Percentiles rank a stretch among this genome's conserved stretches.
These are phyloP conservation scores for Streptopelia turtur DNA, from an alignment of 2,797 vertebrate genomes.

Conservation along the genomic window DNA sequence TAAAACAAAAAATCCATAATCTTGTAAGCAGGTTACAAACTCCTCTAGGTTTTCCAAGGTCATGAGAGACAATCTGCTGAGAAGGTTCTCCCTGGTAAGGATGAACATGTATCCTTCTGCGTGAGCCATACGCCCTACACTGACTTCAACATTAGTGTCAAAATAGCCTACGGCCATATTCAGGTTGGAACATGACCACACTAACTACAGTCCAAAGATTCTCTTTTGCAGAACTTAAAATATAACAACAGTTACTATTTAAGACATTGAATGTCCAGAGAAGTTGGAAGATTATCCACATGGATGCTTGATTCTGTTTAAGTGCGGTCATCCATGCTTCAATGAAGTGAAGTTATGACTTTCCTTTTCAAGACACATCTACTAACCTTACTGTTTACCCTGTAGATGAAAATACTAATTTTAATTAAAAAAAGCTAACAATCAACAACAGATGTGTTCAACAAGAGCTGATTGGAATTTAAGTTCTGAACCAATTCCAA, in stretches of 20 bases:
- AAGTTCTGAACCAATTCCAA: background rate
- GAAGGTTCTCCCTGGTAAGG: background rate
- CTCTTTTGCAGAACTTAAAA: background rate
- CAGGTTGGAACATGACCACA: background rate
- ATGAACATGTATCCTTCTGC: rapidly evolving
- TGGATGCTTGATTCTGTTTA: background rate
- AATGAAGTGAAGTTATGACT: background rate
- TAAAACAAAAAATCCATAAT: background rate
- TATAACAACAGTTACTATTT: background rate
- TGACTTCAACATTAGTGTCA: background rate
- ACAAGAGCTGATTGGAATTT: background rate
- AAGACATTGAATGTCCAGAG: background rate
- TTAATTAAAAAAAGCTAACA: background rate
- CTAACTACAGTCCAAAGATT: background rate
- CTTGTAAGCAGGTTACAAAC: background rate
- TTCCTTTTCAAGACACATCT: background rate
- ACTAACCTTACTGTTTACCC: background rate
- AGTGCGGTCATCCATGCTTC: rapidly evolving
- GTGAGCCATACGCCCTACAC: background rate
- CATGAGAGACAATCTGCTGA: background rate
- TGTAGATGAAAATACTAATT: background rate
- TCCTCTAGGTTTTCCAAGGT: background rate
- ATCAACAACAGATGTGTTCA: background rate
- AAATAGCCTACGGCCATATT: background rate
- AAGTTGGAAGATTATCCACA: background rate